Evolutionary conservation across 2,888 invertebrate species (phyloP).

Genomic region (Pardosa pseudoannulata): DNA sequence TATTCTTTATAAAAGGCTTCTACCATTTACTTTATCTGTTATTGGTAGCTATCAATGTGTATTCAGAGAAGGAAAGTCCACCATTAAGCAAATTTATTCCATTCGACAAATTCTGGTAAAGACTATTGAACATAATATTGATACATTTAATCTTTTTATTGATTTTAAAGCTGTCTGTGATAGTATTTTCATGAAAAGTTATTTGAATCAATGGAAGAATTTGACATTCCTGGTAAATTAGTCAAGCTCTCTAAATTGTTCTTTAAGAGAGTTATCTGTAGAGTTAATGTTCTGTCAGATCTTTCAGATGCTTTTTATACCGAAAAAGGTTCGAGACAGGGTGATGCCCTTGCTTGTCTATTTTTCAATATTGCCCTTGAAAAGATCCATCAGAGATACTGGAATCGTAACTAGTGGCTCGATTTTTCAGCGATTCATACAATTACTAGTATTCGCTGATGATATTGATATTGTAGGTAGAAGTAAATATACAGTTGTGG

Average conservation of each 20-base stretch:
- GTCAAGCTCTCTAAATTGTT: background rate
- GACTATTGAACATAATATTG: background rate
- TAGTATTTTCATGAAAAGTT: background rate
- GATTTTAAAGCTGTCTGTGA: background rate
- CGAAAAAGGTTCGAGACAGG: no score
- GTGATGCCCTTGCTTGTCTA: no score
- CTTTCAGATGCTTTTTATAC: no score
- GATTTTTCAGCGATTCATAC: no score
- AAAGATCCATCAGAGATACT: no score
- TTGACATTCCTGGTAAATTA: background rate
- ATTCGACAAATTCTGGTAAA: slow-evolving; percentile 3
- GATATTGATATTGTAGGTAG: no score
- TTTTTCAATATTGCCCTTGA: no score
- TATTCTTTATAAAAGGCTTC: no score
- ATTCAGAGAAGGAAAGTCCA: background rate
- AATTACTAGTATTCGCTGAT: no score
- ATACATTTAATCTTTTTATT: background rate
- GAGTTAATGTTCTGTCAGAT: background rate
- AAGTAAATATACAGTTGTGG: no score
- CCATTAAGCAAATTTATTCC: background rate
- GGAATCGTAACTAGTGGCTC: no score
- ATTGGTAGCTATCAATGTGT: slow-evolving; percentile 4
- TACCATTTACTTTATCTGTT: background rate
- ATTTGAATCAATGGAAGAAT: background rate
- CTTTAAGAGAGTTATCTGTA: background rate